phyloP scores from a whole-genome alignment of 2,797 vertebrate genomes.

The Hyperoplus lanceolatus region DNA sequence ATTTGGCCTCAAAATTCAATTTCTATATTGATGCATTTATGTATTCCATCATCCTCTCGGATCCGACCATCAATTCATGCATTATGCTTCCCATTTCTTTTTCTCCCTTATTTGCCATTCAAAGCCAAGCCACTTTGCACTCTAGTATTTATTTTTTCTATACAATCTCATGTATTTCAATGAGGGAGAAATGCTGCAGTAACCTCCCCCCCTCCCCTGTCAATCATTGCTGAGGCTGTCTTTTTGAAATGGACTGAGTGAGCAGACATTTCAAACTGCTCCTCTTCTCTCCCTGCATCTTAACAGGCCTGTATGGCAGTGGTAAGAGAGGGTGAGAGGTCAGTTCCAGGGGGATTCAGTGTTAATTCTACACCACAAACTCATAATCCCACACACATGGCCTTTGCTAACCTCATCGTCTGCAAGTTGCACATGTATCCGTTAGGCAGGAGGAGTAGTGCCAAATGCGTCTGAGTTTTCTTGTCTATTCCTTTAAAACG shows the following conservation, averaged over 20 bases:
- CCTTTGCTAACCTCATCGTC: slow-evolving; percentile 30
- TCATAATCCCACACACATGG: slow-evolving; percentile 57
- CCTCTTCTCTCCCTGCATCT: slow-evolving; percentile 55
- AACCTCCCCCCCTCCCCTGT: slow-evolving; percentile 63
- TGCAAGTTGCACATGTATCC: slow-evolving; percentile 30
- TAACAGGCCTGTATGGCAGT: slow-evolving; percentile 63
- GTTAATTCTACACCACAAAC: slow-evolving; percentile 56
- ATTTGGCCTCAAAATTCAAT: slow-evolving; percentile 70
- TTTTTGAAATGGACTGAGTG: slow-evolving; percentile 62
- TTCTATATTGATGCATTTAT: slow-evolving; percentile 78
- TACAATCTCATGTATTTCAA: slow-evolving; percentile 72
- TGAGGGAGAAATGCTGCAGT: slow-evolving; percentile 64
- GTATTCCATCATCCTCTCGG: slow-evolving; percentile 72
- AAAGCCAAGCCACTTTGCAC: slow-evolving; percentile 61
- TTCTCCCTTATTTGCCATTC: slow-evolving; percentile 63
- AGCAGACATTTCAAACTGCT: slow-evolving; percentile 53
- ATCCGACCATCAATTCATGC: slow-evolving; percentile 73
- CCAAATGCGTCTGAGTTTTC: slow-evolving; percentile 16
- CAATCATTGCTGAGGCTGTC: slow-evolving; percentile 61
- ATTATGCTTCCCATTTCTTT: slow-evolving; percentile 64
- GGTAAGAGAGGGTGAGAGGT: slow-evolving; percentile 64
- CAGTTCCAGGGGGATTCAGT: slow-evolving; percentile 69
- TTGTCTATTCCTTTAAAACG: slow-evolving; percentile 46
- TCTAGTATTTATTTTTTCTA: slow-evolving; percentile 41
- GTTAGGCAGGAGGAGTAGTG: slow-evolving; percentile 5